Conservation (phyloP, 2,797 vertebrate species). For the Chiloscyllium punctatum region DNA sequence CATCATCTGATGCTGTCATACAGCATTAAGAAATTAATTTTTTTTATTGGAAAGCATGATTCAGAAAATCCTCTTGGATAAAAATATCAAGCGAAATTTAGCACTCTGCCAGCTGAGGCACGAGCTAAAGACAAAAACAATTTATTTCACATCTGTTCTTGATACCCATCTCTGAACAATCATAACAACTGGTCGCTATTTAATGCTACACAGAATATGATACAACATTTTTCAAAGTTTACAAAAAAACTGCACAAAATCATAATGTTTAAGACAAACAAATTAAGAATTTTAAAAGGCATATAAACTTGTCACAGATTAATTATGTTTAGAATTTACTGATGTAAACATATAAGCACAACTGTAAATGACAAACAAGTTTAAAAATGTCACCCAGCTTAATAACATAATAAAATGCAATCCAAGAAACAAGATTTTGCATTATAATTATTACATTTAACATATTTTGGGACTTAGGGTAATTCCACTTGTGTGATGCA, state of each 20-base stretch:
- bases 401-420: neutral
- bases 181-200: neutral
- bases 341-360: neutral
- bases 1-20: neutral
- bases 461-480: neutral
- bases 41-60: neutral
- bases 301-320: neutral
- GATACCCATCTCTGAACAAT: neutral
- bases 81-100: neutral
- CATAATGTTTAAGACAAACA: neutral
- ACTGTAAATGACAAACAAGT: neutral
- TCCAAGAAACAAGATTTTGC: neutral
- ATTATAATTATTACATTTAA: neutral
- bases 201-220: neutral
- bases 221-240: neutral
- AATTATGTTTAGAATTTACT: neutral
- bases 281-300: neutral
- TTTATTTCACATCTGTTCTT: neutral
- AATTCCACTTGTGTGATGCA: neutral
- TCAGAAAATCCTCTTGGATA: neutral
- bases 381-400: neutral
- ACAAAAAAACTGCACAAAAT: neutral
- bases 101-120: neutral
- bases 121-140: neutral
- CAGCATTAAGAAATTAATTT: neutral